Conservation (phyloP, 2,113 vertebrate species). For the Opisthocomus hoazin region DNA sequence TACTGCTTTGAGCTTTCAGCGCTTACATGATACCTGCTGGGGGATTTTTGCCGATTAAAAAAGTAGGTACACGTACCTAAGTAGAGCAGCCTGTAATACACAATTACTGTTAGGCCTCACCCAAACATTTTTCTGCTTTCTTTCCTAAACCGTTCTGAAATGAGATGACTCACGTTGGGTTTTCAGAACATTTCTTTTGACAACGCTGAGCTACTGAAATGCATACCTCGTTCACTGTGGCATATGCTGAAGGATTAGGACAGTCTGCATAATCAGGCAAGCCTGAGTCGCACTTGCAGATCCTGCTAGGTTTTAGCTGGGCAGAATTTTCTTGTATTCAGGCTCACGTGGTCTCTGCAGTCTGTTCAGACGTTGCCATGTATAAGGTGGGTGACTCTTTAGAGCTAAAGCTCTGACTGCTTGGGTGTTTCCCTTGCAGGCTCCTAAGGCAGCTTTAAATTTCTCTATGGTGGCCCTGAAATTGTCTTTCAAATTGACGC, state of each 20-base stretch:
- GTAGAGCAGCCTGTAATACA: not conserved
- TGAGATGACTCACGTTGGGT: not conserved
- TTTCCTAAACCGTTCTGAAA: not conserved
- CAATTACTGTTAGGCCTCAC: constrained; percentile 3
- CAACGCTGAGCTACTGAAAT: not conserved
- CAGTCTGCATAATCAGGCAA: not conserved
- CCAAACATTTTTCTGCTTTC: constrained; percentile 9
- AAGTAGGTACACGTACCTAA: not conserved
- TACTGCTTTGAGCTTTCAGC: not conserved
- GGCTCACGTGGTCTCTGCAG: not conserved
- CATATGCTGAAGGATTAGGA: not conserved
- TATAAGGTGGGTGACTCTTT: not conserved
- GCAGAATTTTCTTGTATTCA: not conserved
- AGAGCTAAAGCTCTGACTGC: not conserved
- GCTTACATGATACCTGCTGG: not conserved
- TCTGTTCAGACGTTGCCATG: not conserved
- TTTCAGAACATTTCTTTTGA: constrained; percentile 14
- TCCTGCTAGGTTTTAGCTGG: not conserved
- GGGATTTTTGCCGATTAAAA: not conserved
- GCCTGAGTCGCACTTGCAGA: not conserved
- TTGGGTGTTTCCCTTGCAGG: not conserved
- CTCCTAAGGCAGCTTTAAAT: not conserved
- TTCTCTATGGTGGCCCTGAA: not conserved
- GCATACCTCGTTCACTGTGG: not conserved
- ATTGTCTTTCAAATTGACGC: not conserved